Evolutionary conservation across 2,113 vertebrate species (phyloP).

Genomic region (Chloebia gouldiae): DNA sequence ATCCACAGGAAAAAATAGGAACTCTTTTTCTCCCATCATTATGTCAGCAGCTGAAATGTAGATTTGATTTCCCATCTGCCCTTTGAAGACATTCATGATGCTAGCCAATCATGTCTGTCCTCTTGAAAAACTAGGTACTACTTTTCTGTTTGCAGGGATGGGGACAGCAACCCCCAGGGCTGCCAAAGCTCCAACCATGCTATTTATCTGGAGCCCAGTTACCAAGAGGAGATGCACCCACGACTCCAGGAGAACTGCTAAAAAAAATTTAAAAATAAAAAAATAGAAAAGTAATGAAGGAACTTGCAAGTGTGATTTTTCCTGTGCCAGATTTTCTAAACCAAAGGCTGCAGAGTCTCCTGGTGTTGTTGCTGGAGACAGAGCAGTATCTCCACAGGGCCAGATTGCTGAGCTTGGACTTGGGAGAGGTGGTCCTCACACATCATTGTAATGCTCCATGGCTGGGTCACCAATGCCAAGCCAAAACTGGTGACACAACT

Average conservation of each 20-base stretch:
- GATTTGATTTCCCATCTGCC: not conserved
- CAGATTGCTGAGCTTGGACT: not conserved
- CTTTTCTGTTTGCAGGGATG: not conserved
- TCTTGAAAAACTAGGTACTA: not conserved
- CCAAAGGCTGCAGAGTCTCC: not conserved
- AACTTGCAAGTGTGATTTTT: not conserved
- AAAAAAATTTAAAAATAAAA: not conserved
- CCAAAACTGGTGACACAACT: not conserved
- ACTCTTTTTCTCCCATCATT: not conserved
- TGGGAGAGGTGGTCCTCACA: not conserved
- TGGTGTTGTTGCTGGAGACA: not conserved
- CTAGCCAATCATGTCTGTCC: not conserved
- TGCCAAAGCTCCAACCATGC: not conserved
- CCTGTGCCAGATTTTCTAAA: not conserved
- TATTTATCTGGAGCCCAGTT: not conserved
- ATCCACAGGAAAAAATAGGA: not conserved
- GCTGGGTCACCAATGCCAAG: not conserved
- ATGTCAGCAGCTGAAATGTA: not conserved
- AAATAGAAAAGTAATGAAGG: not conserved
- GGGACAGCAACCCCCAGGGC: not conserved
- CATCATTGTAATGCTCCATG: fast-evolving
- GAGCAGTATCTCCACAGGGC: not conserved
- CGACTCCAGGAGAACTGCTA: not conserved
- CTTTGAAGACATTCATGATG: not conserved
- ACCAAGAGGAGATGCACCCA: fast-evolving